Evolutionary conservation across 2,113 vertebrate species (phyloP), one percentile per base, ranked within the genome.

Genomic region (Pangasianodon hypophthalmus): DNA sequence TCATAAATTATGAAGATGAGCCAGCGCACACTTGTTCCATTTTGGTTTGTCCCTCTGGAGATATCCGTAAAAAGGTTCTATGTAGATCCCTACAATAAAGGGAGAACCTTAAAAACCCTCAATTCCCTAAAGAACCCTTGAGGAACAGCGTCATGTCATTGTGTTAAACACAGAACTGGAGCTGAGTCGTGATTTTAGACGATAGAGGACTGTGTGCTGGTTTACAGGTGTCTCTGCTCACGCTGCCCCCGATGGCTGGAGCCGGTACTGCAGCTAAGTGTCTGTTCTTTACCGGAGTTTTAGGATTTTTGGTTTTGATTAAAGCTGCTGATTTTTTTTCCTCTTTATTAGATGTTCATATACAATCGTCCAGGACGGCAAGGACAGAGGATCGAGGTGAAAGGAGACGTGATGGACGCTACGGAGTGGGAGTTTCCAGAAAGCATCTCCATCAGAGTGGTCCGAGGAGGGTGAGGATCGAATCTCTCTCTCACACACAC

Each of bases 381-480:
- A 0, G 98, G 98, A 4, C 94, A 96, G 41, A 94, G 94, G 92
- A 94, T 95, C 14, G 98, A 98, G 91, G 93, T 99, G 21, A 96
- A 95, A 83, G 87, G 96, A 0, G 97, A 99, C 0, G 4, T 96
- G 13, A 82, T 94, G 0, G 97, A 99, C 0, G 96, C 97, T 58
- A 97, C 97, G 0, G 10, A 94, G 37, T 99, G 97, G 98, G 93
- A 96, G n/a, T 94, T 95, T 6, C 95, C 96, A 0, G 95, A 95
- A 80, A 96, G 96, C 52, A 96, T 98, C 92, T 99, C 97, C 88
- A 91, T 98, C 75, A 94, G 95, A 56, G 98, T 99, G 79, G 82
- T 99, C 79, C 96, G 98, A 91, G 98, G 98, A 93, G 97, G 98
- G 98, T 99, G 94, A 96, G 73, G 19, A 32, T n/a, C 41, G 24